Conservation (phyloP, 2,888 invertebrate species). For the Halocaridina rubra region DNA sequence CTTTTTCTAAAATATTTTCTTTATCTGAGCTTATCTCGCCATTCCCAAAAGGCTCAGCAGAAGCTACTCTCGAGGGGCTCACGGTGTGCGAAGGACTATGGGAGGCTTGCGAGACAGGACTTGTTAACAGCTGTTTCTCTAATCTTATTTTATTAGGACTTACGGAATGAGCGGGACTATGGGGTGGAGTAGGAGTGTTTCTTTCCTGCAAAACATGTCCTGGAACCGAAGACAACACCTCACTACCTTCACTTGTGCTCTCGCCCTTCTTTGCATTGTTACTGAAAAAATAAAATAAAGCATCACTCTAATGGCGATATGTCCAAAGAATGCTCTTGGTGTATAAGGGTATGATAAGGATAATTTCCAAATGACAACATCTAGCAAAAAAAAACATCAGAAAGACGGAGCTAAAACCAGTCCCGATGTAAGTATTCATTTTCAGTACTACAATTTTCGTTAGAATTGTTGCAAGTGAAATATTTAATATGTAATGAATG, state of each 20-base stretch:
- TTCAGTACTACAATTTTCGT: no score
- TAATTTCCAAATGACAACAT: not conserved
- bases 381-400: not conserved
- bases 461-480: no score
- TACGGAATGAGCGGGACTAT: slow-evolving; percentile 13
- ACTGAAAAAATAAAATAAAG: no score
- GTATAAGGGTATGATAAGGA: no score
- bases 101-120: not conserved
- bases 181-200: slow-evolving; percentile 22
- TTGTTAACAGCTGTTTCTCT: not conserved
- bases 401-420: no score
- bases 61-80: not conserved
- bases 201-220: not conserved
- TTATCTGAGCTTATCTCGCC: slow-evolving; percentile 39
- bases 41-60: not conserved
- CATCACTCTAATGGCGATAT: not conserved
- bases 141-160: not conserved
- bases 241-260: not conserved
- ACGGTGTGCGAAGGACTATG: not conserved
- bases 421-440: no score
- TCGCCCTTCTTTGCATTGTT: not conserved
- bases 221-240: slow-evolving; percentile 26
- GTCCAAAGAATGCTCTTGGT: no score
- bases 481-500: no score
- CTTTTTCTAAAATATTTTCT: slow-evolving; percentile 12